A percentile compares a stretch with the other conserved stretches of the same genome.
Conservation (phyloP, 2,888 invertebrate species). For the Chrysina gloriosa region DNA sequence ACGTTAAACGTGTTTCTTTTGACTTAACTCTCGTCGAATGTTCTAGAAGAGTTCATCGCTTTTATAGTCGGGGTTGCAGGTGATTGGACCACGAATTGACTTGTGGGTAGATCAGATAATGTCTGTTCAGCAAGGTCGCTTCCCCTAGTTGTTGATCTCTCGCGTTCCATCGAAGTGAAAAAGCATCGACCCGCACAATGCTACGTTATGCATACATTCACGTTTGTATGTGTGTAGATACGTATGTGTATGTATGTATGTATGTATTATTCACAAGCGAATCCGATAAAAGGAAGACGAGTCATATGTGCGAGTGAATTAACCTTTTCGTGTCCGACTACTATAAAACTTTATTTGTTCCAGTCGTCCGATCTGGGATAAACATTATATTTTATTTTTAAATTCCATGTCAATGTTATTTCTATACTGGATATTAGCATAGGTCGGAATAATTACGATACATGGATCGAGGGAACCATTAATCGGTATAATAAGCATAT, state of each 20-base stretch:
- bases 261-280: conserved; percentile 25
- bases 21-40: conserved; percentile 29
- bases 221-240: no score
- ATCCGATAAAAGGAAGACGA: conserved; percentile 9
- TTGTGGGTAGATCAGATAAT: conserved; percentile 48
- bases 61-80: conserved; percentile 46
- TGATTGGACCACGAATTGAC: conserved; percentile 48
- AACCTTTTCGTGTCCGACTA: conserved; percentile 4
- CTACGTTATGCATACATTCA: no score
- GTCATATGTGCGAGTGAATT: conserved; percentile 14
- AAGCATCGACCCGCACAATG: conserved; percentile 19
- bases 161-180: conserved; percentile 4
- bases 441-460: neutral
- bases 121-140: conserved; percentile 50
- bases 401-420: neutral
- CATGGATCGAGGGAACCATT: neutral
- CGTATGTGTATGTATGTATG: no score
- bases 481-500: conserved; percentile 1
- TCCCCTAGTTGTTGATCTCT: conserved; percentile 49
- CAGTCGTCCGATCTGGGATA: neutral
- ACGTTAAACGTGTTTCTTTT: no score
- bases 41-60: conserved; percentile 23
- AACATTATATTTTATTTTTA: conserved; percentile 24
- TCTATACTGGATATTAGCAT: neutral
- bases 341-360: conserved; percentile 17